Percentiles rank a stretch among this genome's conserved stretches.
These are phyloP conservation scores for Corydoras maculifer DNA, from an alignment of 2,113 vertebrate species.

Conservation along the genomic window DNA sequence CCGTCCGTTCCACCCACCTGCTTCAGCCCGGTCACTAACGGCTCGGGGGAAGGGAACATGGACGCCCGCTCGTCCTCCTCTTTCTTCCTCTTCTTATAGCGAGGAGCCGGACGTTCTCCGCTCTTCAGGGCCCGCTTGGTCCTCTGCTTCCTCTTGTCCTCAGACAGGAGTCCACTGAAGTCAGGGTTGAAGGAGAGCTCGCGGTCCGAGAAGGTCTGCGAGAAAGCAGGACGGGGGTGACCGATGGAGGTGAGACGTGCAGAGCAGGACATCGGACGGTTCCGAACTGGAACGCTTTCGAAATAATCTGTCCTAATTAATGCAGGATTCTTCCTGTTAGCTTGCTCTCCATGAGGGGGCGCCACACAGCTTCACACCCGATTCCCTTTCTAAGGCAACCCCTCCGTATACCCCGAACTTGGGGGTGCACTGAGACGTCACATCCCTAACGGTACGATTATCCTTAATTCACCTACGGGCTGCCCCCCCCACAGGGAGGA, in stretches of 20 bases:
- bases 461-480: no score
- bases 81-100: slow-evolving; percentile 92
- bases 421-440: no score
- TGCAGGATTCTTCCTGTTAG: no score
- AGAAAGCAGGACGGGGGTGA: background rate
- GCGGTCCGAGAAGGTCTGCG: slow-evolving; percentile 71
- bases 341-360: no score
- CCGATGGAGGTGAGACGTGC: background rate
- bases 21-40: slow-evolving; percentile 80
- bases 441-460: no score
- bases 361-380: no score
- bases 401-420: no score
- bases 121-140: slow-evolving; percentile 80
- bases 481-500: no score
- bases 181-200: slow-evolving; percentile 66
- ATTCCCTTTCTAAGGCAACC: no score
- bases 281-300: no score
- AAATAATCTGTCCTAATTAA: no score
- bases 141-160: slow-evolving; percentile 86
- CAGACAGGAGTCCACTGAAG: slow-evolving; percentile 70
- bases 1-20: slow-evolving; percentile 64
- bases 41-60: slow-evolving; percentile 69
- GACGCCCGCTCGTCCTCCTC: slow-evolving; percentile 83
- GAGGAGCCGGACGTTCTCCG: slow-evolving; percentile 80
- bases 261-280: no score